A percentile compares a stretch with the other conserved stretches of the same genome.
phyloP scores from a whole-genome alignment of 2,888 invertebrate species.

The Melipona beecheii region DNA sequence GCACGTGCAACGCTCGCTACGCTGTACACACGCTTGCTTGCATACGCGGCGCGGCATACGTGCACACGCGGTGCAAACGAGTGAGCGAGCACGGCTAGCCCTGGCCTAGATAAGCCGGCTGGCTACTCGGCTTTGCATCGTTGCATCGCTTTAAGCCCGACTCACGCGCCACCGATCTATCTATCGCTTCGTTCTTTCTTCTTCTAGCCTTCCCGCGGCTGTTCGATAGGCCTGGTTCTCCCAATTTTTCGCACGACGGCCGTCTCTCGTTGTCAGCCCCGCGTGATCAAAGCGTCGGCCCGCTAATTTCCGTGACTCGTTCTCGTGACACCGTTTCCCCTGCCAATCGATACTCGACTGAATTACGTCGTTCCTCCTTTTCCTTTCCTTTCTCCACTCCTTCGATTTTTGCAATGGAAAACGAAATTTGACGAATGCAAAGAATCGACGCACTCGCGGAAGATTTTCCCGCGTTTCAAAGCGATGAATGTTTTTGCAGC shows the following conservation, averaged over 20 bases:
- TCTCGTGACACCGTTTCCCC: constrained; percentile 55
- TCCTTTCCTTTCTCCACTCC: not conserved
- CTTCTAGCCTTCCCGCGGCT: constrained; percentile 11
- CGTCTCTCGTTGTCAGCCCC: not conserved
- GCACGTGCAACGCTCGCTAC: constrained; percentile 16
- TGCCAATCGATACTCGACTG: constrained; percentile 40
- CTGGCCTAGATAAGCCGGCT: constrained; percentile 82
- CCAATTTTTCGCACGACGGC: constrained; percentile 8
- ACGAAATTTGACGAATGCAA: no score
- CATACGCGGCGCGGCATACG: constrained; percentile 31
- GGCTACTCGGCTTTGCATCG: constrained; percentile 74
- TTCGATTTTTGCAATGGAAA: not conserved
- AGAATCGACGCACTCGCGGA: no score
- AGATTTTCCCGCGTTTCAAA: no score
- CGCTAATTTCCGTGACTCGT: constrained; percentile 56
- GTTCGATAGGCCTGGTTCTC: not conserved
- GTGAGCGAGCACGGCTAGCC: constrained; percentile 75
- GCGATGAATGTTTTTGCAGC: no score
- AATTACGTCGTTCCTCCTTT: constrained; percentile 9
- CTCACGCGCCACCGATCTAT: constrained; percentile 26
- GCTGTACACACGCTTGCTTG: not conserved
- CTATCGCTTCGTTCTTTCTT: constrained; percentile 39
- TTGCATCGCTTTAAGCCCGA: constrained; percentile 70
- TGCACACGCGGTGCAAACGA: constrained; percentile 43
- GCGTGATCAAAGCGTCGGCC: constrained; percentile 2